A percentile compares a stretch with the other conserved stretches of the same genome.
Conservation (phyloP, 2,888 invertebrate genomes). For the Anagyrus pseudococci region DNA sequence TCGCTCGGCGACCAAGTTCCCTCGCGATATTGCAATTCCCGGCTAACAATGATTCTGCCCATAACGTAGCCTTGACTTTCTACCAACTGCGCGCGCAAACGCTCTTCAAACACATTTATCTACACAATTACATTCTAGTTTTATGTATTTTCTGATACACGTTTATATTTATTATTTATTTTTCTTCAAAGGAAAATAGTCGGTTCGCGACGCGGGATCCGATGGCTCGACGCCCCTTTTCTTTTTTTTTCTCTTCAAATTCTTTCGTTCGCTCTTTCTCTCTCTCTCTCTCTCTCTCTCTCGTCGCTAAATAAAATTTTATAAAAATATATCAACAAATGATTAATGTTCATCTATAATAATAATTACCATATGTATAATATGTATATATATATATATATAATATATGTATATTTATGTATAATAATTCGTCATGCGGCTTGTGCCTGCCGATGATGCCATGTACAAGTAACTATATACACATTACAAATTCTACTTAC, state of each 20-base stretch:
- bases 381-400: constrained; percentile 26
- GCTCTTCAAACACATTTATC: constrained; percentile 13
- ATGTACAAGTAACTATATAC: constrained; percentile 57
- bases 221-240: not conserved
- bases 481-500: constrained; percentile 52
- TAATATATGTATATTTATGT: constrained; percentile 41
- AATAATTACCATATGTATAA: constrained; percentile 40
- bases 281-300: not conserved
- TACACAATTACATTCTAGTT: constrained; percentile 14
- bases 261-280: not conserved
- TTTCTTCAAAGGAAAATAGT: constrained; percentile 24
- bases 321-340: constrained; percentile 61
- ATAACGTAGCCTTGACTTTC: constrained; percentile 18
- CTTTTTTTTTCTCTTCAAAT: not conserved
- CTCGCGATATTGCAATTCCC: no score
- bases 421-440: constrained; percentile 48
- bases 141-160: constrained; percentile 7
- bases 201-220: constrained; percentile 1
- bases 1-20: no score
- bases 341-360: constrained; percentile 59
- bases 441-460: constrained; percentile 44
- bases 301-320: constrained; percentile 57
- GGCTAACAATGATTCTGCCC: no score
- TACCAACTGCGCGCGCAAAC: constrained; percentile 12
- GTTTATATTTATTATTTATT: no score